A percentile compares a stretch with the other conserved stretches of the same genome.
Conservation (phyloP, 92 coral and sea anemone genomes). For the Parazoanthus darwini region DNA sequence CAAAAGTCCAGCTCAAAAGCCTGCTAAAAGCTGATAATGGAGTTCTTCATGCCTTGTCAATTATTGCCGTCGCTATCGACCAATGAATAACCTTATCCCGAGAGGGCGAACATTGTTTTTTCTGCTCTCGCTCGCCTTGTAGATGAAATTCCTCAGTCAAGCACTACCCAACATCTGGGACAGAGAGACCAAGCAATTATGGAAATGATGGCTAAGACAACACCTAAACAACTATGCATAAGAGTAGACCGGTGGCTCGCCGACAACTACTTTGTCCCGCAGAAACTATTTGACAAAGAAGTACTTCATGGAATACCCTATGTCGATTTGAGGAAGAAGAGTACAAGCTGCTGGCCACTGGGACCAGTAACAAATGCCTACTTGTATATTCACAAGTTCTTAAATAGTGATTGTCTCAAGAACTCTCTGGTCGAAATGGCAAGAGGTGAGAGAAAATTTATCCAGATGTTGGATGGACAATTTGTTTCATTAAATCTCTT, state of each 20-base stretch:
- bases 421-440: background rate
- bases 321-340: constrained; percentile 16
- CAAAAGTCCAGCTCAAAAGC: background rate
- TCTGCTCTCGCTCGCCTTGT: constrained; percentile 40
- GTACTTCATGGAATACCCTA: constrained; percentile 20
- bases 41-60: background rate
- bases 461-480: background rate
- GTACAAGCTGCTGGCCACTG: constrained; percentile 24
- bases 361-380: constrained; percentile 14
- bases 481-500: background rate
- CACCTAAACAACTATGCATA: constrained; percentile 15
- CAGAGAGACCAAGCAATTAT: constrained; percentile 1
- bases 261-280: background rate
- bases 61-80: background rate
- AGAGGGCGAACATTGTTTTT: constrained; percentile 43
- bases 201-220: constrained; percentile 32
- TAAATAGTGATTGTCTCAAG: constrained; percentile 5
- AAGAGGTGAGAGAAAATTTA: constrained; percentile 16
- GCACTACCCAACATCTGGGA: constrained; percentile 1
- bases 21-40: background rate
- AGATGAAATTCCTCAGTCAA: constrained; percentile 1
- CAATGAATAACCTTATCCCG: constrained; percentile 26
- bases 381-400: constrained; percentile 18
- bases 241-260: constrained; percentile 22
- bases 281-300: constrained; percentile 22